phyloP scores from a whole-genome alignment of 2,888 invertebrate species.

The Dolichopus griseipennis region DNA sequence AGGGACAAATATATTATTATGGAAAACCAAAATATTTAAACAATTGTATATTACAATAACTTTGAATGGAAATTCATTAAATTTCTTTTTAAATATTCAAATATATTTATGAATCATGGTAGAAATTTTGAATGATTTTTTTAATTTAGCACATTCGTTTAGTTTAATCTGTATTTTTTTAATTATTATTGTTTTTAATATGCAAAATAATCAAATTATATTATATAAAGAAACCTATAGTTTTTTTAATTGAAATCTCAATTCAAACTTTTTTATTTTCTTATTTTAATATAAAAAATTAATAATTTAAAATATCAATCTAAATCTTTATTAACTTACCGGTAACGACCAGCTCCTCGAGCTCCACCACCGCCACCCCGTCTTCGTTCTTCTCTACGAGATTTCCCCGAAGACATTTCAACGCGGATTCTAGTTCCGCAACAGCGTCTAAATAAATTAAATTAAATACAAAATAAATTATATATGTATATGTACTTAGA shows the following conservation, averaged over 20 bases:
- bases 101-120: not conserved
- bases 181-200: not conserved
- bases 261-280: too few species aligned
- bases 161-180: not conserved
- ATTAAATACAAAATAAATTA: conserved; percentile 14
- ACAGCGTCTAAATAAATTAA: conserved; percentile 54
- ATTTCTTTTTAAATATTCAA: too few species aligned
- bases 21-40: too few species aligned
- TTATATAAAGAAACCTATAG: not conserved
- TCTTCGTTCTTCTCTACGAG: conserved; percentile 59
- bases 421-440: conserved; percentile 84
- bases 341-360: conserved; percentile 28
- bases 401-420: conserved; percentile 86
- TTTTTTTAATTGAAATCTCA: not conserved
- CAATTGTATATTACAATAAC: too few species aligned
- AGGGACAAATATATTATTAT: not conserved
- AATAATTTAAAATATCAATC: too few species aligned
- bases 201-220: not conserved
- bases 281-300: too few species aligned
- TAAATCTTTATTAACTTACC: conserved; percentile 18
- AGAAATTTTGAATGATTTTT: not conserved
- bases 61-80: too few species aligned
- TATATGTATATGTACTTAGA: not conserved
- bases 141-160: not conserved
- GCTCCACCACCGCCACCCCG: conserved; percentile 37